Base-by-base conservation (phyloP, 2,888 invertebrate species). In the Leucoma salicis region DNA sequence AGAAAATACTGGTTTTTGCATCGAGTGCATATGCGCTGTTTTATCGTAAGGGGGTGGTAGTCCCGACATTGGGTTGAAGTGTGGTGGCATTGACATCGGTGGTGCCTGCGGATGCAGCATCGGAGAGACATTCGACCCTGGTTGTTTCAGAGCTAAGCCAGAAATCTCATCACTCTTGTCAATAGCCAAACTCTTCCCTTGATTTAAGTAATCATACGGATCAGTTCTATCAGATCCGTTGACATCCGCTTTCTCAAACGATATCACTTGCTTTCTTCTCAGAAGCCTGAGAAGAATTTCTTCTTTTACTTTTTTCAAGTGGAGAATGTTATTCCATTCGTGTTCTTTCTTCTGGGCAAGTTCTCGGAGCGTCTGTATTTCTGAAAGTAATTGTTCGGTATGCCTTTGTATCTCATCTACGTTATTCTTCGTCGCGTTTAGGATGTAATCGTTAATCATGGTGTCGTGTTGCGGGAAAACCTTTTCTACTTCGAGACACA, bases 291-390 rank as follows among this genome's bases (percentile, higher is more conserved):
- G 82, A 35, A 95, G 83, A 14, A 96, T 92, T 69, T 96, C 96
- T 68, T 96, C 95, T 82, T 97, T 96, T 2, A 96, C 91, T 74
- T 96, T 96, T 71, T 95, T 95, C 55, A 96, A 84, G 65, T 95
- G 94, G 10, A 96, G 76, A 39, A 97, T 93, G 46, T 95, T 94
- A 73, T 96, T 96, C 95, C 96, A 95, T 76, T 97, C 96, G 60
- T 93, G 92, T 82, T 97, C 97, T 74, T 96, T 96, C 66, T 94
- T 93, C 62, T 92, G 92, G 0, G 96, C 94, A 36, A 96, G 82
- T 61, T 94, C 94, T 51, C 94, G 91, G 46, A 96, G 79, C 0
- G 94, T 93, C 63, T 94, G 91, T 46, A 95, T 92, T 70, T 94
- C 94, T 0, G 91, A 80, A 2, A 92, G 80, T 4, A 94, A 82